Percentiles rank a stretch among this genome's conserved stretches.
Evolutionary conservation across 2,797 vertebrate genomes (phyloP).

Genomic region (Pelobates cultripes): DNA sequence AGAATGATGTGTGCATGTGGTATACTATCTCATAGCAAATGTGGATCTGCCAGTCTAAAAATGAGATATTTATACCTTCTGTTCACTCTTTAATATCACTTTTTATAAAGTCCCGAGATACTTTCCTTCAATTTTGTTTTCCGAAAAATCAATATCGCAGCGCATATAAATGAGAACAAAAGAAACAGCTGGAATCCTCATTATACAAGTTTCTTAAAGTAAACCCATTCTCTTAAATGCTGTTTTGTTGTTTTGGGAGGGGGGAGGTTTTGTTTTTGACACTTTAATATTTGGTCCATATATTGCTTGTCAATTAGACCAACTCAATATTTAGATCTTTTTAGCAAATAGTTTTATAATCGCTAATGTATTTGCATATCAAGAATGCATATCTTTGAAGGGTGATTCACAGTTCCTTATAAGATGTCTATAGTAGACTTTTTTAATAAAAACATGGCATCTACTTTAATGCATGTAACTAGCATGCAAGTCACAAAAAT

Average conservation of each 20-base stretch:
- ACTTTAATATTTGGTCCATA: too few relatives aligned
- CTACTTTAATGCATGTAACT: not conserved
- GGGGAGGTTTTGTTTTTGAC: too few relatives aligned
- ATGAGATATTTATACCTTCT: conserved; percentile 13
- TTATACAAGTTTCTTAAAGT: conserved; percentile 6
- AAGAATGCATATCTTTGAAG: too few relatives aligned
- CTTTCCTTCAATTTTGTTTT: conserved; percentile 31
- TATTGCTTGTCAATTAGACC: too few relatives aligned
- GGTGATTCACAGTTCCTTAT: not conserved
- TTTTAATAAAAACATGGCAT: not conserved
- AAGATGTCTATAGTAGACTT: not conserved
- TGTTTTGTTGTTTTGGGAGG: too few relatives aligned
- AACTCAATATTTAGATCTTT: too few relatives aligned
- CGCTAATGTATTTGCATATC: too few relatives aligned
- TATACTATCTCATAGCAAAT: conserved; percentile 1
- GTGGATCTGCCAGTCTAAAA: conserved; percentile 11
- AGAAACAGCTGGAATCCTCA: conserved; percentile 12
- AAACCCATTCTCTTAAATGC: not conserved
- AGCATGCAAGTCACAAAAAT: not conserved
- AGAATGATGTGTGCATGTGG: not conserved
- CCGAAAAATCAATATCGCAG: conserved; percentile 44
- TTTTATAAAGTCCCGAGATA: conserved; percentile 5
- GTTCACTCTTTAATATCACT: conserved; percentile 22
- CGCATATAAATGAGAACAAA: conserved; percentile 36
- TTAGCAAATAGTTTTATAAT: too few relatives aligned